These are phyloP conservation scores for Takifugu ocellatus DNA, from an alignment of 2,797 vertebrate species.

Conservation along the genomic window DNA sequence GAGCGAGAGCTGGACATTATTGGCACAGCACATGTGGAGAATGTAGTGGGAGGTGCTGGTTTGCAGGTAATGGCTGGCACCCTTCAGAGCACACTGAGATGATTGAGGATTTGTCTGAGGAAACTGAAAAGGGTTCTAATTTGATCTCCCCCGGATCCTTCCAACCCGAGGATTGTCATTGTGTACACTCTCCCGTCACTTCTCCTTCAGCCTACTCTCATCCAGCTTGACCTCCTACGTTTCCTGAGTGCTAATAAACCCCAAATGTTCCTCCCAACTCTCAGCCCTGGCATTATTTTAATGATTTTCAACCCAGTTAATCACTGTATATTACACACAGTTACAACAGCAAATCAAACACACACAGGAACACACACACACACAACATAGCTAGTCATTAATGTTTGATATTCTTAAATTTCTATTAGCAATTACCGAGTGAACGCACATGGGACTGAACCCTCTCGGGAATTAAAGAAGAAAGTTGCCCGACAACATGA, in stretches of 20 bases:
- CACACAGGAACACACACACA: not conserved
- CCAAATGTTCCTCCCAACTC: conserved; percentile 47
- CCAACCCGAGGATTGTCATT: conserved; percentile 15
- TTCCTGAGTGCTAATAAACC: conserved; percentile 49
- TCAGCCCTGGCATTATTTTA: conserved; percentile 69
- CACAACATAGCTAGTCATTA: conserved; percentile 38
- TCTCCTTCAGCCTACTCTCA: conserved; percentile 7
- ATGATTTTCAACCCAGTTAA: conserved; percentile 72
- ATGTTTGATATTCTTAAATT: conserved; percentile 55
- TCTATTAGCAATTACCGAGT: conserved; percentile 53
- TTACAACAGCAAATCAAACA: not conserved
- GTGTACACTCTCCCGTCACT: not conserved
- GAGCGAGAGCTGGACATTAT: conserved; percentile 29
- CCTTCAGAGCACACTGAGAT: conserved; percentile 20
- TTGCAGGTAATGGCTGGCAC: conserved; percentile 39
- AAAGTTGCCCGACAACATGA: conserved; percentile 58
- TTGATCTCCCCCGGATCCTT: conserved; percentile 25
- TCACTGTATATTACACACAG: conserved; percentile 40
- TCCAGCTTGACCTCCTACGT: conserved; percentile 10
- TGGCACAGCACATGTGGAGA: conserved; percentile 15
- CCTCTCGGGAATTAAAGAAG: conserved; percentile 52
- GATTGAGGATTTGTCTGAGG: conserved; percentile 28
- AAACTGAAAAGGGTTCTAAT: conserved; percentile 37
- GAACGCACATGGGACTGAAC: conserved; percentile 48
- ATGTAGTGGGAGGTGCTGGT: conserved; percentile 33